Evolutionary conservation across 37 sponge, comb jelly and placozoan genomes (phyloP).

Genomic region (Oscarella lobularis): DNA sequence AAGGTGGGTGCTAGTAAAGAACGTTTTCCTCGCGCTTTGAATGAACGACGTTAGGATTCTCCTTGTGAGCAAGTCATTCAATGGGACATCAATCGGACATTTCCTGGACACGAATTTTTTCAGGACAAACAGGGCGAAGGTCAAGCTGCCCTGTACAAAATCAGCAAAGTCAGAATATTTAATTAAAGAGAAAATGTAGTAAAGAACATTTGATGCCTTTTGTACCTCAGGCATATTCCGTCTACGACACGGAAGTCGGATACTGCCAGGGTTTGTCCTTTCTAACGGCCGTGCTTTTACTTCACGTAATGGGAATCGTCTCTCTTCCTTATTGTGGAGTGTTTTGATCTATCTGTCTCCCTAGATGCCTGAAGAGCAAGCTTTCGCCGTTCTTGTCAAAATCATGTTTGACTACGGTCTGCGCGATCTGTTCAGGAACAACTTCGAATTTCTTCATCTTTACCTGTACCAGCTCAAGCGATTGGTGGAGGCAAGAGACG

Average conservation of each 20-base stretch:
- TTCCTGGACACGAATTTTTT: slow-evolving; percentile 79
- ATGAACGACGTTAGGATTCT: slow-evolving; percentile 32
- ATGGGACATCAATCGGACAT: slow-evolving; percentile 93
- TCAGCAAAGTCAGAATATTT: slow-evolving; percentile 39
- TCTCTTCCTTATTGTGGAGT: not conserved
- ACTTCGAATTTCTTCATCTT: slow-evolving; percentile 55
- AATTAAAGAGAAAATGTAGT: not conserved
- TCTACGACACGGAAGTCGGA: slow-evolving; percentile 87
- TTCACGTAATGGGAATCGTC: slow-evolving; percentile 46
- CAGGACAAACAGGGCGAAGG: slow-evolving; percentile 23
- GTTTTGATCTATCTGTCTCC: not conserved
- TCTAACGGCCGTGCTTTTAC: slow-evolving; percentile 79
- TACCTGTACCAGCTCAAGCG: slow-evolving; percentile 68
- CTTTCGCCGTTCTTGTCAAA: slow-evolving; percentile 83
- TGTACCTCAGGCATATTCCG: slow-evolving; percentile 51
- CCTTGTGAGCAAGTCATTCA: slow-evolving; percentile 72
- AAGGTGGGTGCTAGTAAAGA: slow-evolving; percentile 33
- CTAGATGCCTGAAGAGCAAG: slow-evolving; percentile 80
- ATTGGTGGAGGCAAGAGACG: slow-evolving; percentile 52
- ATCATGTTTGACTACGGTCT: slow-evolving; percentile 86
- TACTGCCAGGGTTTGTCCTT: slow-evolving; percentile 98
- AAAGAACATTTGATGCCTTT: not conserved
- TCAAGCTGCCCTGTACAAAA: slow-evolving; percentile 63
- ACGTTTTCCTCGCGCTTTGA: not conserved
- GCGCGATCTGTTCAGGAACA: slow-evolving; percentile 78